A percentile compares a stretch with the other conserved stretches of the same genome.
phyloP scores from a whole-genome alignment of 2,113 vertebrate genomes.

The Piliocolobus tephrosceles region DNA sequence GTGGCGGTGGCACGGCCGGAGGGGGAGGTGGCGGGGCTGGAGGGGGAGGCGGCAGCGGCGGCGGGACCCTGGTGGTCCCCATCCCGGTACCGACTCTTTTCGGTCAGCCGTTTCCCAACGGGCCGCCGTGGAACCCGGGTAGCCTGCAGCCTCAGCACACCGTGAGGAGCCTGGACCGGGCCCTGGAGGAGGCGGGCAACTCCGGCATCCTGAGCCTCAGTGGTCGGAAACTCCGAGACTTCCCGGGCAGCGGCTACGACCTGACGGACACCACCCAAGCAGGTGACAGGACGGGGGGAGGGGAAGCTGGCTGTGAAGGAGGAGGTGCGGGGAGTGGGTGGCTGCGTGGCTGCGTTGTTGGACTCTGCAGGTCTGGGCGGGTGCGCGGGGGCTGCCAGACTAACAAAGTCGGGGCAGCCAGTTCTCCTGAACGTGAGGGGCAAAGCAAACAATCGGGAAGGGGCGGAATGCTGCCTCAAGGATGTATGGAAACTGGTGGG shows the following conservation, averaged over 20 bases:
- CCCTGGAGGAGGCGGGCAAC: slow-evolving; percentile 94
- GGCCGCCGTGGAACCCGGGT: slow-evolving; percentile 91
- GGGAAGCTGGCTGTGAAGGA: not conserved
- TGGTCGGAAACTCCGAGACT: slow-evolving; percentile 96
- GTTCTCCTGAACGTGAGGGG: not conserved
- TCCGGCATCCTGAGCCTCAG: slow-evolving; percentile 95
- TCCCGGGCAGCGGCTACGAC: slow-evolving; percentile 93
- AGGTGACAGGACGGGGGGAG: slow-evolving; percentile 85
- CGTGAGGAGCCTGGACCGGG: slow-evolving; percentile 94
- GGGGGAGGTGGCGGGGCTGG: slow-evolving; percentile 76
- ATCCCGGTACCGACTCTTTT: slow-evolving; percentile 75
- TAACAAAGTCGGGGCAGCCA: slow-evolving; percentile 26
- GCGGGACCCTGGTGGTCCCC: slow-evolving; percentile 55
- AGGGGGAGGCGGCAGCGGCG: slow-evolving; percentile 68
- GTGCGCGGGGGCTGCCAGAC: not conserved
- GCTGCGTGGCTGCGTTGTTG: slow-evolving; percentile 50
- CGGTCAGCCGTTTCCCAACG: slow-evolving; percentile 83
- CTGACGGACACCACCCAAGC: slow-evolving; percentile 96
- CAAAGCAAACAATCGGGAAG: not conserved
- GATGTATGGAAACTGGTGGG: not conserved
- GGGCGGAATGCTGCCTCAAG: not conserved
- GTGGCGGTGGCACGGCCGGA: slow-evolving; percentile 70
- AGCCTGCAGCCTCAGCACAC: slow-evolving; percentile 88
- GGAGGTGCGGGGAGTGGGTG: slow-evolving; percentile 9
- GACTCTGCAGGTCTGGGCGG: slow-evolving; percentile 37